Base-by-base conservation (phyloP, 2,113 vertebrate genomes). In the Falco punctatus region DNA sequence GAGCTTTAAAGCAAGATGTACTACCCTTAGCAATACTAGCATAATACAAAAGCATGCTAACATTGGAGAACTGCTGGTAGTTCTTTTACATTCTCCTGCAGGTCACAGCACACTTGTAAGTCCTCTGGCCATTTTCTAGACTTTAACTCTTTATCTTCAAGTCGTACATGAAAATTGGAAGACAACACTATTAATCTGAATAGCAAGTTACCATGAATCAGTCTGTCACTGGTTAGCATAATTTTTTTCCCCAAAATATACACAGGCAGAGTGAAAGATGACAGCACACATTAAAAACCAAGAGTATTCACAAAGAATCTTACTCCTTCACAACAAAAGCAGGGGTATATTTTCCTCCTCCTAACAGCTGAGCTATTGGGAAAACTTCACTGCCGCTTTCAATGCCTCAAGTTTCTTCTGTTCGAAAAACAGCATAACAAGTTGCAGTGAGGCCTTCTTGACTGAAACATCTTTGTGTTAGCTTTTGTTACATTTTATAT, bases 261-360 rank as follows among this genome's bases (percentile, higher is more conserved):
- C 0, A 11, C 69, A 89, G 92, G 94, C 70, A 95, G 92, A 95
- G 23, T 19, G 61, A 52, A 89, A 64, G 73, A 86, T 79, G 81
- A 88, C 79, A 95, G 69, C 58, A n/a, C 9, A 54, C n/a, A 86
- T 89, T 22, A 93, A 97, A 96, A 96, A 95, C 70, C 58, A 8
- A 44, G 71, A 88, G 38, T 5, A 11, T 42, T 95, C 67, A 30
- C 75, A 79, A 42, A 90, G 52, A 83, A 49, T 30, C 66, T 83
- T 55, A 64, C 1, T 5, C 75, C 83, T 84, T 83, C 57, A 5
- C 35, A 42, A 23, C 52, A 49, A 15, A 81, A 94, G 80, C 21
- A 32, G 79, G 66, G 89, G 83, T 78, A 20, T 78, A 72, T 93
- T 96, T 92, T 91, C 77, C 72, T 88, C 48, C 42, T 91, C 48